These are phyloP conservation scores for Micrasema longulum DNA, from an alignment of 1,140 invertebrate species.

Conservation along the genomic window DNA sequence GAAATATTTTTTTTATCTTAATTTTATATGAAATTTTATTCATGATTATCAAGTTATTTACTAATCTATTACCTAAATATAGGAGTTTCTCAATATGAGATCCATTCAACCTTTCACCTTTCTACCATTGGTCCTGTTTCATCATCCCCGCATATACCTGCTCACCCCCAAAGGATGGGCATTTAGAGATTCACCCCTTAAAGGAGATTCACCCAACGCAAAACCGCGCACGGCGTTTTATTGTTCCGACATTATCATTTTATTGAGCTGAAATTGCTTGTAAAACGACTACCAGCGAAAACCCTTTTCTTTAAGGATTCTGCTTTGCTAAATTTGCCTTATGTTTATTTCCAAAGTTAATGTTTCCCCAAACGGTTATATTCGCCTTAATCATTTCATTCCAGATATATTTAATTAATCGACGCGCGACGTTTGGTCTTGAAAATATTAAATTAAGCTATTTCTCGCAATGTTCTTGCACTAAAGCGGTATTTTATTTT, in stretches of 20 bases:
- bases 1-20: too few species aligned
- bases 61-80: too few species aligned
- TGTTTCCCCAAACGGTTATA: conserved; percentile 25
- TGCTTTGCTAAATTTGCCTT: conserved; percentile 40
- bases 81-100: too few species aligned
- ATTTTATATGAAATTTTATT: too few species aligned
- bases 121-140: neutral
- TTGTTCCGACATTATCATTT: conserved; percentile 55
- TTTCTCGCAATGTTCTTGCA: too few species aligned
- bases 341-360: conserved; percentile 33
- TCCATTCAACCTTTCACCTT: neutral
- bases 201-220: conserved; percentile 42
- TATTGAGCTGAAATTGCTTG: conserved; percentile 56
- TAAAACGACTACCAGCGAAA: conserved; percentile 54
- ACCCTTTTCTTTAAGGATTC: conserved; percentile 53
- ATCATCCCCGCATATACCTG: neutral
- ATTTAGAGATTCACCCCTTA: conserved; percentile 38
- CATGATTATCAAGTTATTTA: too few species aligned
- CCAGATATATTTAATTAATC: conserved; percentile 8
- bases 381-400: conserved; percentile 23
- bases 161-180: conserved; percentile 5
- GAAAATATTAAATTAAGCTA: too few species aligned
- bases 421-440: too few species aligned
- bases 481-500: too few species aligned
- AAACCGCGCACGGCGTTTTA: conserved; percentile 55